A percentile compares a stretch with the other conserved stretches of the same genome.
Conservation (phyloP, 30 jellyfish, hydroid and myxozoan species). For the Cassiopea andromeda region DNA sequence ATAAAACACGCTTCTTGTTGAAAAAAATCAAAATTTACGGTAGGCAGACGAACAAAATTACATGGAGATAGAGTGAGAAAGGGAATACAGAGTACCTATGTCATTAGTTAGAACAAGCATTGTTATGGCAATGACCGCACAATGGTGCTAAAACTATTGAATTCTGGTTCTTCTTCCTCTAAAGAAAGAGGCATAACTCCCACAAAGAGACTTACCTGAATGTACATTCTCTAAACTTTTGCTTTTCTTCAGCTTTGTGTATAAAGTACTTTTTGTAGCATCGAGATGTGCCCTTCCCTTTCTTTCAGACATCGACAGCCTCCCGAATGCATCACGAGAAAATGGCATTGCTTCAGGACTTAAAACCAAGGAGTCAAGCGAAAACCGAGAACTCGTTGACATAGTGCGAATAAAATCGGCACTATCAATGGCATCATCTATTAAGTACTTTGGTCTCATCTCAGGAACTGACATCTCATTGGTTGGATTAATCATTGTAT, state of each 20-base stretch:
- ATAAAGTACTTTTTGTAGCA: constrained; percentile 93
- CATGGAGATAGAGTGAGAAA: no score
- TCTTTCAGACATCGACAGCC: constrained; percentile 95
- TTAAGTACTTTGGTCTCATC: neutral
- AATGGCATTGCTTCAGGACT: constrained; percentile 95
- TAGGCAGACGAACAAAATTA: no score
- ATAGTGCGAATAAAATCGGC: constrained; percentile 54
- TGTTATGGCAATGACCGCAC: no score
- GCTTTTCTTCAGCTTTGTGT: constrained; percentile 80
- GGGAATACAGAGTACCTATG: no score
- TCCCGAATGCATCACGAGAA: constrained; percentile 95
- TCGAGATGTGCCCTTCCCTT: constrained; percentile 98
- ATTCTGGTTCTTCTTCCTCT: neutral
- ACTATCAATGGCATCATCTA: constrained; percentile 22
- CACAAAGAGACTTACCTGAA: constrained; percentile 47
- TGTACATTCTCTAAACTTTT: constrained; percentile 91
- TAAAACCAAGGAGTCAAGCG: constrained; percentile 86
- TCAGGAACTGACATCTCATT: neutral
- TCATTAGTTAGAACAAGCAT: no score
- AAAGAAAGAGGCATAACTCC: neutral
- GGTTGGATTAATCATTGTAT: neutral
- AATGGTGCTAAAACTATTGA: neutral
- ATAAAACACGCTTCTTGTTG: no score
- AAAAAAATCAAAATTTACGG: no score
- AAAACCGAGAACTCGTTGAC: constrained; percentile 89